phyloP scores from a whole-genome alignment of 2,888 invertebrate species.

The Cheilosia variabilis region DNA sequence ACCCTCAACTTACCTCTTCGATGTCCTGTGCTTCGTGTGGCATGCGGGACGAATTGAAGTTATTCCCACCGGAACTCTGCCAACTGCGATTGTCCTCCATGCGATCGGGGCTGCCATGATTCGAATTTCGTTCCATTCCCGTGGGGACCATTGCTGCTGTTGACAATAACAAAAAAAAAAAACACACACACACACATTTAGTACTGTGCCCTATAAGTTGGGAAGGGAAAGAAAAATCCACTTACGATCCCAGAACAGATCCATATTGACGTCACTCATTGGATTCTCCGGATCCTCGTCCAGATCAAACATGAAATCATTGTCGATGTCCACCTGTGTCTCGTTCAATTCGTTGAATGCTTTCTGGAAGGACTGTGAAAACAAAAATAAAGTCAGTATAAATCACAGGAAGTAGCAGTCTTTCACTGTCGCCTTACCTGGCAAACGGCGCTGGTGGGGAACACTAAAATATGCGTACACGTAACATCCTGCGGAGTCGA shows the following conservation, averaged over 20 bases:
- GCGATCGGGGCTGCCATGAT: constrained; percentile 85
- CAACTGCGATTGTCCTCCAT: constrained; percentile 83
- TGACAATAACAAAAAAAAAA: constrained; percentile 35
- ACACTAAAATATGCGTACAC: constrained; percentile 98
- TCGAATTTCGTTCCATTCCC: constrained; percentile 85
- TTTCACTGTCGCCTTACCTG: constrained; percentile 85
- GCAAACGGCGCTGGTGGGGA: constrained; percentile 98
- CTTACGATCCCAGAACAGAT: constrained; percentile 89
- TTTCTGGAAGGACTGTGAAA: constrained; percentile 87
- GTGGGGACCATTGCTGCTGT: constrained; percentile 84
- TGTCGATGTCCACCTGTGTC: constrained; percentile 86
- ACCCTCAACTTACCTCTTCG: constrained; percentile 80
- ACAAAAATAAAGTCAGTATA: constrained; percentile 57
- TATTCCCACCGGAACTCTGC: constrained; percentile 85
- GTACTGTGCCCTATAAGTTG: background rate
- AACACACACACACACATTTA: background rate
- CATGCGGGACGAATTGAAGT: constrained; percentile 82
- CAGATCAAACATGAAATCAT: constrained; percentile 87
- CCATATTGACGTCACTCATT: constrained; percentile 85
- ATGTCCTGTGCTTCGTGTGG: constrained; percentile 80
- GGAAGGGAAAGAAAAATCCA: constrained; percentile 18
- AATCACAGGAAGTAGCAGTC: background rate
- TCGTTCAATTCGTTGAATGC: constrained; percentile 87
- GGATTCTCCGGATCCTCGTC: constrained; percentile 85
- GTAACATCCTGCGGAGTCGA: constrained; percentile 98